Evolutionary conservation across 2,888 invertebrate genomes (phyloP), one percentile per base, ranked within the genome.

Genomic region (Vanessa cardui): DNA sequence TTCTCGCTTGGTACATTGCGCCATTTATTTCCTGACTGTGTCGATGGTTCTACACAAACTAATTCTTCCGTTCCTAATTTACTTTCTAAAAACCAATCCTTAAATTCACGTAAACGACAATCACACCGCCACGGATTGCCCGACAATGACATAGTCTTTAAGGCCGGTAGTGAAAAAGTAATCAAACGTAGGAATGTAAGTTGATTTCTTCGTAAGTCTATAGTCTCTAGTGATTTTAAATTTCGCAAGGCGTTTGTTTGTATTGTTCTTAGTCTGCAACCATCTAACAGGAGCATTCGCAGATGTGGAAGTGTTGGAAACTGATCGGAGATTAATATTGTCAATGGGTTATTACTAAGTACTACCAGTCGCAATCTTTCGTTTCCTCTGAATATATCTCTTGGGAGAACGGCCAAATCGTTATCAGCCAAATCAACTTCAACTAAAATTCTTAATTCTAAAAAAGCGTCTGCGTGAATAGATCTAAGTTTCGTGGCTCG

Each of bases 121-220:
- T 98, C 97, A 85, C 98, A 98, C 80, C 94, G 94, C 98, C 98
- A 98, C 6, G 96, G 97, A 86, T 98, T 98, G 44, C 96, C 96
- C 73, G 97, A 96, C 63, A 98, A 86, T 15, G 95, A 94, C 45
- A 98, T 92, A 2, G 97, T 96, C 87, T 97, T 97, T 69, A 98
- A 93, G 77, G 95, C 96, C 49, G 95, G 94, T 80, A 97, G 94
- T 70, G 96, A 96, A 84, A 95, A 92, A 46, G 92, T 91, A 84
- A 87, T 90, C 88, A 91, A 86, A 92, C 89, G 93, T 84, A 94
- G 87, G 86, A 92, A 90, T 85, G 95, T 95, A 72, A 98, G 93
- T 76, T 95, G 93, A 90, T 98, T 98, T 80, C 95, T 95, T 84
- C 97, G 96, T 74, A 98, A 93, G 89, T 96, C 96, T 77, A 98